Evolutionary conservation across 2,888 invertebrate genomes (phyloP).

Genomic region (Cyrtodaria siliqua): DNA sequence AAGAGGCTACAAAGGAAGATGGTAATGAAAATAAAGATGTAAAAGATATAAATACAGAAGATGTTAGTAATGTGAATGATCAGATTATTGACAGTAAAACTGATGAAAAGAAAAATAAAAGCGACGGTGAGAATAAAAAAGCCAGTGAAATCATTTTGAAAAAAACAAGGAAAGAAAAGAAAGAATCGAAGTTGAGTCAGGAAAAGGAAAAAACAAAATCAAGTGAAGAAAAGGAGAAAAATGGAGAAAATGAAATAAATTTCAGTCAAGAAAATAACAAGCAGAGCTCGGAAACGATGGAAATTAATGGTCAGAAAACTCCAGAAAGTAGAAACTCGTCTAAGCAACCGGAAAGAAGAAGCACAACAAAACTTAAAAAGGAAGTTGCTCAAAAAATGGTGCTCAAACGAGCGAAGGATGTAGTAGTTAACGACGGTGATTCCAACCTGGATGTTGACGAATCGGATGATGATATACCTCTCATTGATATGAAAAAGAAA

Average conservation of each 20-base stretch:
- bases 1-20: not conserved
- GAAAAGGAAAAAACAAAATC: not conserved
- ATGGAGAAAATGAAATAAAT: not conserved
- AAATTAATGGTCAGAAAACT: constrained; percentile 62
- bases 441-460: too few species aligned
- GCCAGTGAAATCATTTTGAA: not conserved
- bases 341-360: constrained; percentile 63
- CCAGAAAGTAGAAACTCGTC: constrained; percentile 62
- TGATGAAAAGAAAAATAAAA: not conserved
- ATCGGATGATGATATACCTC: constrained; percentile 31
- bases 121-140: not conserved
- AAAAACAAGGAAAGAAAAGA: not conserved
- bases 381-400: constrained; percentile 68
- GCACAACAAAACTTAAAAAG: constrained; percentile 75
- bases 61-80: not conserved
- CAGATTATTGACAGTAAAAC: not conserved
- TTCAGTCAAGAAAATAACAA: not conserved
- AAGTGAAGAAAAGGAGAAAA: not conserved
- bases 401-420: constrained; percentile 30
- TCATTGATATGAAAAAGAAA: constrained; percentile 14
- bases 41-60: not conserved
- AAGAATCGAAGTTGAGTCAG: not conserved
- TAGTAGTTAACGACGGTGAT: constrained; percentile 40
- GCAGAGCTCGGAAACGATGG: not conserved
- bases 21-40: not conserved